Conservation (phyloP, 2,888 invertebrate genomes). For the Acronicta alni region DNA sequence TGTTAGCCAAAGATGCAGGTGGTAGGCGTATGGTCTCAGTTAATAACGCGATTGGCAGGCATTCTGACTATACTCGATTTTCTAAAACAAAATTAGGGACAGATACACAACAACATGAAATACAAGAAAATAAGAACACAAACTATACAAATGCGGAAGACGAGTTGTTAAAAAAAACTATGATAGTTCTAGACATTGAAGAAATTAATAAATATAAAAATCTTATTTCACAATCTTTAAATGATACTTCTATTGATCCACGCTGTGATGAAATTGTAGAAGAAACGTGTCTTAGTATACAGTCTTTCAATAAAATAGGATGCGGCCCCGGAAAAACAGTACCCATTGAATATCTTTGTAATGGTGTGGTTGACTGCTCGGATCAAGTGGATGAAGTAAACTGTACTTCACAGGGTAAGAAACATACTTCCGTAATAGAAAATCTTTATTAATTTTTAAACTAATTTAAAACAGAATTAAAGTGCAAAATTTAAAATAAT, state of each 20-base stretch:
- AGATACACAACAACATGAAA: constrained; percentile 5
- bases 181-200: constrained; percentile 17
- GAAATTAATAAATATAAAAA: constrained; percentile 39
- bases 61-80: too few species aligned
- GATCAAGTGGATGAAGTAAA: constrained; percentile 74
- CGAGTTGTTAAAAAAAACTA: constrained; percentile 2
- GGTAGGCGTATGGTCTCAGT: constrained; percentile 26
- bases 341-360: constrained; percentile 70
- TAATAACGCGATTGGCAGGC: constrained; percentile 19
- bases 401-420: constrained; percentile 70
- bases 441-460: too few species aligned
- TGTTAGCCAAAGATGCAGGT: constrained; percentile 14
- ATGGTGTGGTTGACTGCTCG: constrained; percentile 70
- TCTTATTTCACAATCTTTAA: constrained; percentile 37
- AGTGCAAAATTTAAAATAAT: too few species aligned
- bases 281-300: constrained; percentile 65
- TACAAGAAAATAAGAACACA: not conserved
- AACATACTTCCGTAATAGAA: not conserved
- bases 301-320: constrained; percentile 63
- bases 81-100: not conserved
- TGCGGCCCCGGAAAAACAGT: constrained; percentile 66
- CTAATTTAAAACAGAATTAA: too few species aligned
- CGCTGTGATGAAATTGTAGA: constrained; percentile 56
- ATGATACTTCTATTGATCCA: constrained; percentile 27
- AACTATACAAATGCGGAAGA: not conserved